These are phyloP conservation scores for Diarsia dahlii DNA, from an alignment of 2,888 invertebrate genomes.

Conservation along the genomic window DNA sequence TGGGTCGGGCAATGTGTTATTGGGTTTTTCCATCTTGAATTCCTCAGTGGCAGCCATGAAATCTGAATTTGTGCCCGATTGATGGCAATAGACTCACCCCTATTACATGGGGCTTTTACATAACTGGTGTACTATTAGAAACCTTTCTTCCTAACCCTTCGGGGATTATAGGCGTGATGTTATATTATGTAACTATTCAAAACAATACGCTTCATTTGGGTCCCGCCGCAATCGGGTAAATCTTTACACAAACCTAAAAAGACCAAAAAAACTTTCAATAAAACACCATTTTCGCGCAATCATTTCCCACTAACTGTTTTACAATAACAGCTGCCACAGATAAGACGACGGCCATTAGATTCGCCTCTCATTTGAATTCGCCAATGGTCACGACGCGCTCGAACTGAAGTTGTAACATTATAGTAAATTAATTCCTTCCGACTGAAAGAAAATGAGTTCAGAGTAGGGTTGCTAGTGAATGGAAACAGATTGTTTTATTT, in stretches of 20 bases:
- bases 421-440: slow-evolving; percentile 74
- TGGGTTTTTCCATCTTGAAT: too few relatives aligned
- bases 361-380: slow-evolving; percentile 61
- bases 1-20: too few relatives aligned
- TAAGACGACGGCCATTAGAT: slow-evolving; percentile 57
- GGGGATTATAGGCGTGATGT: too few relatives aligned
- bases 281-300: slow-evolving; percentile 26
- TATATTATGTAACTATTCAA: too few relatives aligned
- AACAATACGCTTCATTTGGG: neutral
- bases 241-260: neutral
- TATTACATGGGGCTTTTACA: too few relatives aligned
- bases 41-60: too few relatives aligned
- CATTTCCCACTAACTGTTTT: slow-evolving; percentile 53
- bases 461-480: slow-evolving; percentile 62
- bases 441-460: slow-evolving; percentile 73
- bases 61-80: too few relatives aligned
- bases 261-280: neutral
- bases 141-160: too few relatives aligned
- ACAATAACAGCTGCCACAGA: slow-evolving; percentile 55
- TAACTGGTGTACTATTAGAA: too few relatives aligned
- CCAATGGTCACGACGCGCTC: slow-evolving; percentile 59
- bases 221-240: neutral
- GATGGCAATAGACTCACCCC: too few relatives aligned
- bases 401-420: slow-evolving; percentile 70
- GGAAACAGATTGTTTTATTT: neutral